Conservation (phyloP, 2,113 vertebrate species). For the Cheirogaleus medius region DNA sequence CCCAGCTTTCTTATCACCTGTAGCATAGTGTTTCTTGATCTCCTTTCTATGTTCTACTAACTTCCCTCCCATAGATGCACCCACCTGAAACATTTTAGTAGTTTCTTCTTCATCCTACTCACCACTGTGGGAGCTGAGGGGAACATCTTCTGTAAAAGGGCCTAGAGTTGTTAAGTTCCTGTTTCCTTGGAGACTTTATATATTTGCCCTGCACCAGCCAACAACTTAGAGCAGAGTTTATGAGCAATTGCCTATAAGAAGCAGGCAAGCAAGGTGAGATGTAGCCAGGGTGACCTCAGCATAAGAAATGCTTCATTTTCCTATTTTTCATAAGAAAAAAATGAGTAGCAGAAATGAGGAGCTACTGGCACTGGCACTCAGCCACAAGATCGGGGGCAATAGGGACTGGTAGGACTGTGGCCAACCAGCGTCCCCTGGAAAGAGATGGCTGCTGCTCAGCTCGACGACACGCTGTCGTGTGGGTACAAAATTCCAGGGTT, state of each 20-base stretch:
- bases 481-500: too few relatives aligned
- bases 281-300: background rate
- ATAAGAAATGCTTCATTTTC: too few relatives aligned
- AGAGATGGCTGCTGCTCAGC: background rate
- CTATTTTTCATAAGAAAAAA: too few relatives aligned
- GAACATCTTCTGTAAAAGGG: background rate
- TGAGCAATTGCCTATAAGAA: background rate
- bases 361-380: too few relatives aligned
- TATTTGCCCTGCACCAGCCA: background rate
- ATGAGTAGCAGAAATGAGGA: too few relatives aligned
- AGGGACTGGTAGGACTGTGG: background rate
- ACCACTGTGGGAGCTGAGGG: background rate
- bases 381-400: background rate
- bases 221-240: background rate
- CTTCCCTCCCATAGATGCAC: background rate
- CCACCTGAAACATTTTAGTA: background rate
- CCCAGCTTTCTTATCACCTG: background rate
- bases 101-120: background rate
- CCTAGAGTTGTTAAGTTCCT: background rate
- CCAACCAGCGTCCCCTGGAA: background rate
- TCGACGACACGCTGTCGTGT: background rate
- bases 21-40: fast-evolving
- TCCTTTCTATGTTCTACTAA: background rate
- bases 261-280: background rate
- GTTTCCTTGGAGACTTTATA: background rate